Conservation (phyloP, 1,140 invertebrate species). For the Anagrus nilaparvatae region DNA sequence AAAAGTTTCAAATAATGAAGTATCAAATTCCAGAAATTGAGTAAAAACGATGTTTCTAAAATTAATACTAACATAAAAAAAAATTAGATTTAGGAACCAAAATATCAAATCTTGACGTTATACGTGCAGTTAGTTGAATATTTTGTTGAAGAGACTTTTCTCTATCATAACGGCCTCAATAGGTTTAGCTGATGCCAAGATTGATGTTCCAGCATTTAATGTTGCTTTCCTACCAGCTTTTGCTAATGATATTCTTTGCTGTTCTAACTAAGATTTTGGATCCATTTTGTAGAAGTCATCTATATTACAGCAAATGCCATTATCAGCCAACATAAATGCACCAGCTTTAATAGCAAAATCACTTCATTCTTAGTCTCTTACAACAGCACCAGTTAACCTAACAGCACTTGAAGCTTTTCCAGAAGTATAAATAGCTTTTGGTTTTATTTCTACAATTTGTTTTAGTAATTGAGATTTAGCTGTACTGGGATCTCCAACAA, state of each 20-base stretch:
- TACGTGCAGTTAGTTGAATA: slow-evolving; percentile 85
- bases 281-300: slow-evolving; percentile 99
- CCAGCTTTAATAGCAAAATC: slow-evolving; percentile 99
- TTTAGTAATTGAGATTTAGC: slow-evolving; percentile 97
- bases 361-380: slow-evolving; percentile 91
- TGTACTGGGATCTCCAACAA: slow-evolving; percentile 98
- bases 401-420: slow-evolving; percentile 97
- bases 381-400: slow-evolving; percentile 95
- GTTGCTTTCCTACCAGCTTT: slow-evolving; percentile 97
- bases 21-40: too few relatives aligned
- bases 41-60: too few relatives aligned
- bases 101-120: slow-evolving; percentile 98
- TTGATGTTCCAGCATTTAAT: slow-evolving; percentile 94
- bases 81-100: too few relatives aligned
- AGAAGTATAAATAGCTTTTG: slow-evolving; percentile 94
- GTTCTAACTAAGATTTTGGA: slow-evolving; percentile 96
- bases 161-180: slow-evolving; percentile 92
- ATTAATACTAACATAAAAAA: too few relatives aligned
- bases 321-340: slow-evolving; percentile 97
- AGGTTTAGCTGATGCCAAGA: slow-evolving; percentile 96
- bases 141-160: slow-evolving; percentile 93
- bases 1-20: too few relatives aligned
- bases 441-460: slow-evolving; percentile 91
- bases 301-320: slow-evolving; percentile 98
- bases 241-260: slow-evolving; percentile 97